phyloP scores from a whole-genome alignment of 2,888 invertebrate species.

The Drosophila testacea region DNA sequence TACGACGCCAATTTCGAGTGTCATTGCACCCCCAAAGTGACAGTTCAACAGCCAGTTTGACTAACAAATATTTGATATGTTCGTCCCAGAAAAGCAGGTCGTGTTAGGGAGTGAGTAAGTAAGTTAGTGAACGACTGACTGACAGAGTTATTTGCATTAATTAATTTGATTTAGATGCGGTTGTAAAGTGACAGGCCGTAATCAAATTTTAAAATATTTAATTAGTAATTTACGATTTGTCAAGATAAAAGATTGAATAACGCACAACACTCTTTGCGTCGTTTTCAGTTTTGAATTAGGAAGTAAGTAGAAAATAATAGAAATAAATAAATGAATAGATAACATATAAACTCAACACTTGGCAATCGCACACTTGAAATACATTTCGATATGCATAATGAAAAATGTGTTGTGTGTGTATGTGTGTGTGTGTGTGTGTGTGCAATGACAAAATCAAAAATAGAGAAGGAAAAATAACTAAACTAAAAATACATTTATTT shows the following conservation, averaged over 20 bases:
- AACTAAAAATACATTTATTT: constrained; percentile 66
- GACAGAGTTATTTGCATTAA: constrained; percentile 53
- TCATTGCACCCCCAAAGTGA: constrained; percentile 18
- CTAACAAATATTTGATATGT: constrained; percentile 47
- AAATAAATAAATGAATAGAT: constrained; percentile 13
- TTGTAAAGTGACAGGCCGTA: constrained; percentile 15
- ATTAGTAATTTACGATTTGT: constrained; percentile 14
- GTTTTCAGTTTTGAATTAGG: constrained; percentile 11
- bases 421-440: neutral
- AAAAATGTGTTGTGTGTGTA: constrained; percentile 29
- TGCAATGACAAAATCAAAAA: constrained; percentile 32
- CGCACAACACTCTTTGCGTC: neutral
- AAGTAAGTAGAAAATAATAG: constrained; percentile 21
- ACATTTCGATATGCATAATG: constrained; percentile 53
- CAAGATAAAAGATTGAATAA: constrained; percentile 11
- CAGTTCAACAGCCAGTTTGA: constrained; percentile 39
- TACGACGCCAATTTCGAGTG: constrained; percentile 23
- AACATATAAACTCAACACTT: constrained; percentile 31
- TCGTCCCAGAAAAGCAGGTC: constrained; percentile 16
- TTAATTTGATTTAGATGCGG: constrained; percentile 51
- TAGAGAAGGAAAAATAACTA: constrained; percentile 11
- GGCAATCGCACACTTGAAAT: constrained; percentile 55
- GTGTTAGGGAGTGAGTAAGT: constrained; percentile 1
- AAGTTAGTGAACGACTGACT: constrained; percentile 46
- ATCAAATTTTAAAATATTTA: constrained; percentile 18